Percentiles rank a stretch among this genome's conserved stretches.
Conservation (phyloP, 2,888 invertebrate genomes). For the Creontiades dilutus region DNA sequence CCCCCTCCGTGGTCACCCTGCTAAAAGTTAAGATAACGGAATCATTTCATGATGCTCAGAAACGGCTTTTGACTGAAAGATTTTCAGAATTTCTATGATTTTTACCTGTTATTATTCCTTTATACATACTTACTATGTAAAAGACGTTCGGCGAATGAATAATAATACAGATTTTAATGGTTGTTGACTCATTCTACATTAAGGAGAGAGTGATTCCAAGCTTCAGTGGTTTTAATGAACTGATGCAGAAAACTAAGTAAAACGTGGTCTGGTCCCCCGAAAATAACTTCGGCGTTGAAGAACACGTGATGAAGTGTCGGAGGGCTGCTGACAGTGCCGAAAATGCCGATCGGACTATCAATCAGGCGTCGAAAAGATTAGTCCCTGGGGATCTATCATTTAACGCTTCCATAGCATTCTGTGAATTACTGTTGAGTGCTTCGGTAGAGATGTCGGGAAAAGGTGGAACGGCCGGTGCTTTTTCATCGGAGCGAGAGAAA, state of each 20-base stretch:
- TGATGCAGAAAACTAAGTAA: neutral
- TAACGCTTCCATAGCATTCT: neutral
- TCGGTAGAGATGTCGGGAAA: neutral
- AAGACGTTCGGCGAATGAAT: no score
- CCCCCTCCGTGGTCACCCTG: no score
- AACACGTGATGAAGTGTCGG: neutral
- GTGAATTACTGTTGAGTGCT: constrained; percentile 23
- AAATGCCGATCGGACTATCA: neutral
- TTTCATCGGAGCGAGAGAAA: constrained; percentile 24
- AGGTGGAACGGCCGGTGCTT: neutral
- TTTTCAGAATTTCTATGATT: no score
- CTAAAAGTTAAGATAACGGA: no score
- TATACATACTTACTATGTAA: no score
- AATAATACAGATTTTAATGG: no score
- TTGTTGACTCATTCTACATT: no score
- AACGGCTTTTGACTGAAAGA: no score
- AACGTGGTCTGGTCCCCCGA: neutral
- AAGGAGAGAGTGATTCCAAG: neutral
- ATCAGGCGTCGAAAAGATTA: neutral
- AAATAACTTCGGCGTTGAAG: neutral
- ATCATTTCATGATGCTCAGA: no score
- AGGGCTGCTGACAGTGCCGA: constrained; percentile 7
- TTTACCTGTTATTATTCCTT: no score
- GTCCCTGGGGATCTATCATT: constrained; percentile 30
- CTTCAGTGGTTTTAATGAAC: neutral